These are phyloP conservation scores for Limnephilus lunatus DNA, from an alignment of 2,888 invertebrate genomes.

Conservation along the genomic window DNA sequence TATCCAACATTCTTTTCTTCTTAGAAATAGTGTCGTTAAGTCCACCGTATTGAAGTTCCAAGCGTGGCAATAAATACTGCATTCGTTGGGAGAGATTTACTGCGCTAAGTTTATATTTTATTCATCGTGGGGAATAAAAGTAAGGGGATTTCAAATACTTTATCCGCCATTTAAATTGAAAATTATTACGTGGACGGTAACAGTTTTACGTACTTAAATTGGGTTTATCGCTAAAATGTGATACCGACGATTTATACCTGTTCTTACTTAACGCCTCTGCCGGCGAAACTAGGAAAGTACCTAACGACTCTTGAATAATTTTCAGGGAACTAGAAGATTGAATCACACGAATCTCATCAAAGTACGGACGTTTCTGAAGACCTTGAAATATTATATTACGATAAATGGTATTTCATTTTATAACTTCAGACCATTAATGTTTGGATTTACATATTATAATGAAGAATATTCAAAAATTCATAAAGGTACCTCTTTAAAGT, in stretches of 20 bases:
- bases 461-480: not conserved
- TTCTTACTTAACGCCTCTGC: not conserved
- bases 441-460: not conserved
- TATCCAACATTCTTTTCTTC: not conserved
- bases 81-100: conserved; percentile 17
- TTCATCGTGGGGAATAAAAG: not conserved
- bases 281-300: not conserved
- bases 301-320: not conserved
- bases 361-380: not conserved
- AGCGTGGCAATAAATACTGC: conserved; percentile 17
- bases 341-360: not conserved
- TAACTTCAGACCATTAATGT: not conserved
- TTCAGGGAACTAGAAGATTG: not conserved
- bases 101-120: conserved; percentile 30
- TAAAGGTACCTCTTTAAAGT: not conserved
- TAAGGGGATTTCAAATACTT: conserved; percentile 22
- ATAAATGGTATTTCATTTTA: not conserved
- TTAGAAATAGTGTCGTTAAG: conserved; percentile 23
- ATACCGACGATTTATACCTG: not conserved
- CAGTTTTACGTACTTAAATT: not conserved
- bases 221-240: not conserved
- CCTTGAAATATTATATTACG: not conserved
- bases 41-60: conserved; percentile 3
- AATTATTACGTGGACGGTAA: not conserved
- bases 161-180: not conserved